Evolutionary conservation across 2,888 invertebrate genomes (phyloP).

Genomic region (Stenolophus ochropezus): DNA sequence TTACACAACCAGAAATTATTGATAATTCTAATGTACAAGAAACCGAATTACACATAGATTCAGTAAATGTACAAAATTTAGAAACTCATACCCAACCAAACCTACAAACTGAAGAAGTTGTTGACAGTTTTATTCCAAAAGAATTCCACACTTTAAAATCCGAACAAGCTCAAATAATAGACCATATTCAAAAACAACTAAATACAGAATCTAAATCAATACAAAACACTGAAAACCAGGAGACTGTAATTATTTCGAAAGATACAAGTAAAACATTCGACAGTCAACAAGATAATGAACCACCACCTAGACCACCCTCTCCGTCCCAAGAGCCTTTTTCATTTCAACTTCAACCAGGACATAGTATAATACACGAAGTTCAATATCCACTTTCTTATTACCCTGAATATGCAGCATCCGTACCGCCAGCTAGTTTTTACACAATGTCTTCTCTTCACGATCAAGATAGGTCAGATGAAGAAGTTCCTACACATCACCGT

Average conservation of each 20-base stretch:
- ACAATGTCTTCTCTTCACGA: constrained; percentile 69
- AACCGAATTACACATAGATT: constrained; percentile 24
- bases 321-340: constrained; percentile 65
- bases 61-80: neutral
- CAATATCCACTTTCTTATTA: constrained; percentile 63
- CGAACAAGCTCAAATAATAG: constrained; percentile 50
- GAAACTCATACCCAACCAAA: constrained; percentile 15
- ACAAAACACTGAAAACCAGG: constrained; percentile 54
- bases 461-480: constrained; percentile 69
- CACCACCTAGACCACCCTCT: constrained; percentile 71
- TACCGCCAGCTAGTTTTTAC: constrained; percentile 72
- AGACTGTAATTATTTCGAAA: neutral
- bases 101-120: neutral
- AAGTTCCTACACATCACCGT: constrained; percentile 72
- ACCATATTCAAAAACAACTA: constrained; percentile 36
- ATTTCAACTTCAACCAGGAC: constrained; percentile 15
- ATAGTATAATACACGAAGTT: constrained; percentile 65
- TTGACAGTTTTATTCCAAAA: constrained; percentile 48
- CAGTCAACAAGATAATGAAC: too few relatives aligned
- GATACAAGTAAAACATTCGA: constrained; percentile 18
- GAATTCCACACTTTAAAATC: constrained; percentile 45
- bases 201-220: constrained; percentile 43
- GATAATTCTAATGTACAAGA: neutral
- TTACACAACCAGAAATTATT: constrained; percentile 1
- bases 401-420: constrained; percentile 69